Conservation (phyloP, 2,113 vertebrate species). For the Octodon degus region DNA sequence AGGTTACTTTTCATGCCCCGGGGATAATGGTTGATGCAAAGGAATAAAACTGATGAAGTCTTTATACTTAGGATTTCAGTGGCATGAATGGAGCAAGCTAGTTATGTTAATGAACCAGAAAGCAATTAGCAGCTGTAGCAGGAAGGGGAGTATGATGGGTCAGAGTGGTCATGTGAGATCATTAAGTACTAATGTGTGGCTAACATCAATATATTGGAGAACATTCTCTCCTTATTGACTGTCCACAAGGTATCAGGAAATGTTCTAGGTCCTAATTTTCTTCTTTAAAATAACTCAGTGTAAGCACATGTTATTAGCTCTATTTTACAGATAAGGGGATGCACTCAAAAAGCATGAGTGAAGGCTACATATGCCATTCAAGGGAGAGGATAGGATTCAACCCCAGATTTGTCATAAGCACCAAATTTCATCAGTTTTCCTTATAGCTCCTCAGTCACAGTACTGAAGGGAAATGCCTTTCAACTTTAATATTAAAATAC, state of each 20-base stretch:
- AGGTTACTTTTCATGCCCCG: not conserved
- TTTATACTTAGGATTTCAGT: slow-evolving; percentile 36
- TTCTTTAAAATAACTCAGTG: not conserved
- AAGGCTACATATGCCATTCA: not conserved
- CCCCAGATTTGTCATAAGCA: not conserved
- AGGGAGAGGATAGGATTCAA: slow-evolving; percentile 7
- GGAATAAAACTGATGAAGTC: slow-evolving; percentile 8
- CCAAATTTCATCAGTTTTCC: slow-evolving; percentile 1
- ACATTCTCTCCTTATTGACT: not conserved
- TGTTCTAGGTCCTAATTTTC: not conserved
- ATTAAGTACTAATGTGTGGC: not conserved
- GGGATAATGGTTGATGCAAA: not conserved
- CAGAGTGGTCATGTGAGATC: not conserved
- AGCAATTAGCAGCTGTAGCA: slow-evolving; percentile 23
- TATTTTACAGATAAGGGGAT: slow-evolving; percentile 24
- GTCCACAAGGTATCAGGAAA: not conserved
- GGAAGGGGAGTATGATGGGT: not conserved
- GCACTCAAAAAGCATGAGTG: slow-evolving; percentile 12
- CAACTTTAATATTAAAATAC: slow-evolving; percentile 35
- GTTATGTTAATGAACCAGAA: slow-evolving; percentile 12
- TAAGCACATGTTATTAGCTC: not conserved
- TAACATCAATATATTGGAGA: not conserved
- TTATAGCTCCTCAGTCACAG: slow-evolving; percentile 17
- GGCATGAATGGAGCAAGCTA: not conserved
- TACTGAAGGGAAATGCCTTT: slow-evolving; percentile 26